A percentile compares a stretch with the other conserved stretches of the same genome.
These are phyloP conservation scores for Malaclemys terrapin DNA, from an alignment of 2,113 vertebrate genomes.

Conservation along the genomic window DNA sequence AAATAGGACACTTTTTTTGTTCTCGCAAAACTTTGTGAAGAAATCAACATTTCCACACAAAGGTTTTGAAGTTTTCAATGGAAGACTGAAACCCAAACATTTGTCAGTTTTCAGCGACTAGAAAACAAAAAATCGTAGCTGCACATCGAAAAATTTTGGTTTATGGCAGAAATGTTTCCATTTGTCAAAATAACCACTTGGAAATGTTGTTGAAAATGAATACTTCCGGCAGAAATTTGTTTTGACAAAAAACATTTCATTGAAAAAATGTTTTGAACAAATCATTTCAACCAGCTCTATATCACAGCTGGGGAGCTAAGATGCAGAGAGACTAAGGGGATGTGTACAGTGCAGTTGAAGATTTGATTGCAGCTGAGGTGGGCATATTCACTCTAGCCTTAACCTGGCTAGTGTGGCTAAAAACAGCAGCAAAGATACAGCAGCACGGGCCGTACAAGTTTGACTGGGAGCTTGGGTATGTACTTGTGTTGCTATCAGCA, in stretches of 20 bases:
- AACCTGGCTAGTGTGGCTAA: not conserved
- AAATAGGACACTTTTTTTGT: not conserved
- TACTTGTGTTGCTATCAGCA: not conserved
- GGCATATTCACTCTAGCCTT: not conserved
- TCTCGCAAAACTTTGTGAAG: not conserved
- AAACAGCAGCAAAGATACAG: not conserved
- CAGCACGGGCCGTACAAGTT: not conserved
- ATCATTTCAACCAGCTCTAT: not conserved
- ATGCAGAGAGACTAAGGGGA: not conserved
- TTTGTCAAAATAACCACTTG: not conserved
- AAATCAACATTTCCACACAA: not conserved
- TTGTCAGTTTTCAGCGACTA: rapidly evolving
- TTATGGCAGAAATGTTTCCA: not conserved
- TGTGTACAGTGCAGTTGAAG: not conserved
- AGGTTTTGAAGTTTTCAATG: not conserved
- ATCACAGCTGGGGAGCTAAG: not conserved
- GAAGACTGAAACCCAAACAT: not conserved
- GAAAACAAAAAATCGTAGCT: not conserved
- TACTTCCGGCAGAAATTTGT: not conserved
- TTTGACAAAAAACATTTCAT: not conserved
- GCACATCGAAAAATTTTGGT: not conserved
- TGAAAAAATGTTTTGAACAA: no score
- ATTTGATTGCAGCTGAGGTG: no score
- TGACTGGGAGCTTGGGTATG: not conserved
- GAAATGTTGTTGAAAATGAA: not conserved